These are phyloP conservation scores for Eupithecia subfuscata DNA, from an alignment of 2,888 invertebrate species.

Conservation along the genomic window DNA sequence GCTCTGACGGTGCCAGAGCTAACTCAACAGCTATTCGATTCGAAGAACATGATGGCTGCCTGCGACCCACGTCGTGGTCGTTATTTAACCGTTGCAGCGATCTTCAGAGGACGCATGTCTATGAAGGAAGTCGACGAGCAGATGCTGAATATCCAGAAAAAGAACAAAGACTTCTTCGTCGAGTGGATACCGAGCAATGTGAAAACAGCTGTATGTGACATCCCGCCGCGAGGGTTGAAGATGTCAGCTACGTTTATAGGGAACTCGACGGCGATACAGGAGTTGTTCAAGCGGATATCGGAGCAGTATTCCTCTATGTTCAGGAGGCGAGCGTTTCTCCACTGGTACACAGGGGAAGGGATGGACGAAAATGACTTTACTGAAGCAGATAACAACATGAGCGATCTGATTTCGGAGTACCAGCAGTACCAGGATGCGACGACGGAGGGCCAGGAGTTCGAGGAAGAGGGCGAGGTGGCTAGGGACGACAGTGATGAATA, in stretches of 20 bases:
- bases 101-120: conserved; percentile 95
- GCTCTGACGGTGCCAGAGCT: conserved; percentile 94
- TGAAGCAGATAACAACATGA: conserved; percentile 97
- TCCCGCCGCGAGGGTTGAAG: conserved; percentile 88
- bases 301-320: conserved; percentile 96
- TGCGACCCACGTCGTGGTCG: conserved; percentile 95
- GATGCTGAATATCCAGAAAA: conserved; percentile 90
- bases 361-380: conserved; percentile 98
- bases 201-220: conserved; percentile 91
- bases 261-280: conserved; percentile 93
- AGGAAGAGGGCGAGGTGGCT: conserved; percentile 75
- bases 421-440: conserved; percentile 96
- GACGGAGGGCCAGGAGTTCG: conserved; percentile 91
- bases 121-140: conserved; percentile 96
- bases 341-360: conserved; percentile 98
- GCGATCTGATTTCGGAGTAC: conserved; percentile 93
- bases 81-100: conserved; percentile 94
- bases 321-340: conserved; percentile 96
- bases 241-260: conserved; percentile 95
- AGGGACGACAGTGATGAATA: conserved; percentile 51
- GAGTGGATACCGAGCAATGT: conserved; percentile 93
- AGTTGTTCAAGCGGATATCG: conserved; percentile 92
- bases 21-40: conserved; percentile 95
- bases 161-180: conserved; percentile 89
- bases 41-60: conserved; percentile 98